Evolutionary conservation across 2,797 vertebrate species (phyloP).

Genomic region (Malurus splendens): DNA sequence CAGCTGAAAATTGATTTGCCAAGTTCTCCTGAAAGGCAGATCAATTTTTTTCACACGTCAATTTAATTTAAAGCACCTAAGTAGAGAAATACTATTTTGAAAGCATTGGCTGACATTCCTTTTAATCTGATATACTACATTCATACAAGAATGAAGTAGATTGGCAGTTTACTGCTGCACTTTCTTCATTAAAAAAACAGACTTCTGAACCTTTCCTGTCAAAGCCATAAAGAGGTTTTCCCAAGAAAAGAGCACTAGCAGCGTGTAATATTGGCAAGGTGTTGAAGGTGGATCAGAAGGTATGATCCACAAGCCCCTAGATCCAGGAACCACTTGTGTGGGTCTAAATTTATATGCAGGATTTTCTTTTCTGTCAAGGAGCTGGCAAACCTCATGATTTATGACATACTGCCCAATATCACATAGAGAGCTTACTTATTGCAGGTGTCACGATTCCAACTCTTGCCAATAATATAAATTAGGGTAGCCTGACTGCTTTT

Average conservation of each 20-base stretch:
- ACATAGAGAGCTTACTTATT: background rate
- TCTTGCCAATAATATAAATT: slow-evolving; percentile 4
- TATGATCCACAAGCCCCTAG: background rate
- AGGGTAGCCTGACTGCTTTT: background rate
- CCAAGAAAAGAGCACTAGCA: background rate
- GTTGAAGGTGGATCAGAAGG: background rate
- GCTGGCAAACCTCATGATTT: slow-evolving; percentile 2
- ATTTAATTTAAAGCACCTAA: background rate
- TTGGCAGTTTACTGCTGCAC: background rate
- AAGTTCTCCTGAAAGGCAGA: background rate
- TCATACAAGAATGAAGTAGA: background rate
- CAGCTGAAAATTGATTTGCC: background rate
- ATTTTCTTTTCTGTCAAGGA: slow-evolving; percentile 16
- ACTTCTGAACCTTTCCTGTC: background rate
- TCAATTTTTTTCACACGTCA: background rate
- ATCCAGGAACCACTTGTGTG: slow-evolving; percentile 8
- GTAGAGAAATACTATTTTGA: background rate
- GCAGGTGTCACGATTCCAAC: background rate
- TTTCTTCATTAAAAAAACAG: background rate
- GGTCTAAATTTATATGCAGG: slow-evolving; percentile 6
- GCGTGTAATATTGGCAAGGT: background rate
- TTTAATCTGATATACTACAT: background rate
- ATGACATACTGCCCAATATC: background rate
- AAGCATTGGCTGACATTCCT: background rate
- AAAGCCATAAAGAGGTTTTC: background rate